Conservation (phyloP, 1,140 invertebrate genomes). For the Philotrypesis tridentata region DNA sequence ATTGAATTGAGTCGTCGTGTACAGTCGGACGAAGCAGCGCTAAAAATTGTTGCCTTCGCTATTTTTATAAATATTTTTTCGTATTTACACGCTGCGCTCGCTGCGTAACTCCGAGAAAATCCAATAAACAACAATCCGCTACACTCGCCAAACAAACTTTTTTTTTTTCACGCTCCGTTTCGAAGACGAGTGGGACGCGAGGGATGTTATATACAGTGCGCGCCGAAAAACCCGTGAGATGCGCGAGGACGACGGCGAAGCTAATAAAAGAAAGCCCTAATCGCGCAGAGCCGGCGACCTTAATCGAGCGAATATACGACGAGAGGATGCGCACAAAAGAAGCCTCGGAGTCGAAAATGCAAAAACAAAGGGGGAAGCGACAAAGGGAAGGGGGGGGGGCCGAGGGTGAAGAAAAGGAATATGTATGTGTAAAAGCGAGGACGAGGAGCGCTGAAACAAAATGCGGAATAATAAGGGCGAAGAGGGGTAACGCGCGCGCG, state of each 20-base stretch:
- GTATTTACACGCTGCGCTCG: too few relatives aligned
- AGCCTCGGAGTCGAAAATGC: not conserved
- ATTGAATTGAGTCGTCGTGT: not conserved
- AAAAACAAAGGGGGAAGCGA: slow-evolving; percentile 20
- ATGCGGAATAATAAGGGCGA: slow-evolving; percentile 7
- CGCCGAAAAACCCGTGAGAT: not conserved
- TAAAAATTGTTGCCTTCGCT: not conserved
- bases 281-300: slow-evolving; percentile 10
- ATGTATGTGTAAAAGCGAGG: slow-evolving; percentile 2
- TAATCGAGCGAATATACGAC: slow-evolving; percentile 9
- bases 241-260: too few relatives aligned
- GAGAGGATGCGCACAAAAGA: not conserved
- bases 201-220: too few relatives aligned
- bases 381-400: slow-evolving; percentile 22
- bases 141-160: too few relatives aligned
- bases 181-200: not conserved
- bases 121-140: too few relatives aligned
- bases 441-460: not conserved
- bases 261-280: slow-evolving; percentile 27
- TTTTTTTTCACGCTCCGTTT: not conserved
- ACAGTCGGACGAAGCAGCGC: not conserved
- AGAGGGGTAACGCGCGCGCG: not conserved
- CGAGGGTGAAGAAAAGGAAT: slow-evolving; percentile 32
- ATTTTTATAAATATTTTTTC: too few relatives aligned
- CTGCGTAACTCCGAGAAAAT: too few relatives aligned